These are phyloP conservation scores for Sphaerophoria rueppellii DNA, from an alignment of 2,888 invertebrate species.

Conservation along the genomic window DNA sequence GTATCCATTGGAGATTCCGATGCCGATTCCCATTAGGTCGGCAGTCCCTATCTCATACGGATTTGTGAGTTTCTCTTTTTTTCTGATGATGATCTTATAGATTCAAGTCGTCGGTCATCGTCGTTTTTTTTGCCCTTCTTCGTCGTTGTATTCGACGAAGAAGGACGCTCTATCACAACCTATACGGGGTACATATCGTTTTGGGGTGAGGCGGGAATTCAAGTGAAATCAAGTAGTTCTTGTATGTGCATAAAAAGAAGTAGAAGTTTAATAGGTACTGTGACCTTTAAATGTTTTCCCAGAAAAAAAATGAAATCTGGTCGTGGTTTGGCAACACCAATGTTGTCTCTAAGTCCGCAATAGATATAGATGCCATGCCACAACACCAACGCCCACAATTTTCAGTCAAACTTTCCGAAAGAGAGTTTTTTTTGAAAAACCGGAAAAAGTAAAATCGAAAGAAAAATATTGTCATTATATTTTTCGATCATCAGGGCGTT, in stretches of 20 bases:
- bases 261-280: no score
- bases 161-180: no score
- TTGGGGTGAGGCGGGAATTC: no score
- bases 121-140: no score
- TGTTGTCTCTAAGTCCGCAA: constrained; percentile 6
- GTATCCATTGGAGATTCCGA: constrained; percentile 59
- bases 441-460: background rate
- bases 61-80: constrained; percentile 62
- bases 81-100: constrained; percentile 49
- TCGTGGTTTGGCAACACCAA: constrained; percentile 33
- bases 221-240: no score
- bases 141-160: no score
- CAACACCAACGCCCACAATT: constrained; percentile 40
- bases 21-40: constrained; percentile 8
- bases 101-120: background rate
- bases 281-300: no score
- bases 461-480: constrained; percentile 4
- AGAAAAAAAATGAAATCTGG: constrained; percentile 26
- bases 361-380: background rate
- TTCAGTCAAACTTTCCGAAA: background rate
- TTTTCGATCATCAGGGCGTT: constrained; percentile 49
- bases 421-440: constrained; percentile 4
- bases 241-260: no score
- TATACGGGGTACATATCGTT: no score
- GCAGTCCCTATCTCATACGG: constrained; percentile 53